Evolutionary conservation across 1,140 invertebrate species (phyloP).

Genomic region (Drosophila littoralis): DNA sequence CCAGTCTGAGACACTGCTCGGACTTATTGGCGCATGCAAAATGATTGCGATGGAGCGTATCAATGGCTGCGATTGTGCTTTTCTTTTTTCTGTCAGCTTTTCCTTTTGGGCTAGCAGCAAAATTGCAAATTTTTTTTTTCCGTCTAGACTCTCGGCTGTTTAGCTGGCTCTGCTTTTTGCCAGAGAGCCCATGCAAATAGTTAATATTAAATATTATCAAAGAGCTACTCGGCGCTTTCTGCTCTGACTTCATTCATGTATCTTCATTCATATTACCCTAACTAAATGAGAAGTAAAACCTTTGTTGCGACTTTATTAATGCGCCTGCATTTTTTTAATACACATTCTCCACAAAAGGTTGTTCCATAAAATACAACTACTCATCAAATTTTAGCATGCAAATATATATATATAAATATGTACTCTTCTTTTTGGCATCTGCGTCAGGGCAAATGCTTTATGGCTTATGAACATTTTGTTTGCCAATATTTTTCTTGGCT

Average conservation of each 20-base stretch:
- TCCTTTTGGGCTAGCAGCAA: conserved; percentile 24
- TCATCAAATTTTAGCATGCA: conserved; percentile 73
- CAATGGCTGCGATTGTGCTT: conserved; percentile 47
- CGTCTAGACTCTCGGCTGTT: background rate
- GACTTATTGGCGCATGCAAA: conserved; percentile 71
- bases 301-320: conserved; percentile 65
- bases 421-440: conserved; percentile 15
- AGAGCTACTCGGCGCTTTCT: background rate
- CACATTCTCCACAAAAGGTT: conserved; percentile 9
- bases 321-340: conserved; percentile 13
- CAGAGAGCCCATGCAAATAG: conserved; percentile 30
- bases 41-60: conserved; percentile 63
- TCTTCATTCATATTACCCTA: background rate
- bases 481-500: conserved; percentile 62
- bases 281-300: conserved; percentile 9
- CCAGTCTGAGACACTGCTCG: conserved; percentile 47
- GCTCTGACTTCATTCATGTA: background rate
- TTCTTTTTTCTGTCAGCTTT: conserved; percentile 20
- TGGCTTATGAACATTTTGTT: conserved; percentile 79
- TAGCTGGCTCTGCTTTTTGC: conserved; percentile 11
- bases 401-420: conserved; percentile 53
- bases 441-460: conserved; percentile 49
- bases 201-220: conserved; percentile 42
- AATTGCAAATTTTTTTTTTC: conserved; percentile 12
- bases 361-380: conserved; percentile 60